Evolutionary conservation across 2,888 invertebrate species (phyloP).

Genomic region (Leucoma salicis): DNA sequence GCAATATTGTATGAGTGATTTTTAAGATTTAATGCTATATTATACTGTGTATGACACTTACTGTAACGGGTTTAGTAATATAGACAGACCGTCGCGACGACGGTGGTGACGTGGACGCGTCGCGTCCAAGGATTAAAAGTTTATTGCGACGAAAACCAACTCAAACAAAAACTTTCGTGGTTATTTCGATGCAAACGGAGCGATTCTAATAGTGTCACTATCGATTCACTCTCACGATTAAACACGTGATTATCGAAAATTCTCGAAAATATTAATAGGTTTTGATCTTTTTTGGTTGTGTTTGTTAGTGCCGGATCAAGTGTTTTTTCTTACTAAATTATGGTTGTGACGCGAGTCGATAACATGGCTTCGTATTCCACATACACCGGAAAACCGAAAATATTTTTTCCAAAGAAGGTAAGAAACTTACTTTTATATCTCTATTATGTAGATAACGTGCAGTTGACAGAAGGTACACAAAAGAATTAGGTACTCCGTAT

Average conservation of each 20-base stretch:
- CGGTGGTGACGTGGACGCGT: slow-evolving; percentile 70
- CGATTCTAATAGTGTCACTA: slow-evolving; percentile 53
- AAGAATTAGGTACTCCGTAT: slow-evolving; percentile 9
- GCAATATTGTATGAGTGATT: slow-evolving; percentile 63
- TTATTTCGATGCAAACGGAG: slow-evolving; percentile 51
- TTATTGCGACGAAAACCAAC: slow-evolving; percentile 70
- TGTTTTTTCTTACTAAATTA: slow-evolving; percentile 70
- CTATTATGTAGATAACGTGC: slow-evolving; percentile 17
- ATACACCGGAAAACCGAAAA: slow-evolving; percentile 78
- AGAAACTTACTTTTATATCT: slow-evolving; percentile 34
- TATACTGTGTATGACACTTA: slow-evolving; percentile 47
- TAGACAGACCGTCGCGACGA: slow-evolving; percentile 46
- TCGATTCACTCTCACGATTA: slow-evolving; percentile 46
- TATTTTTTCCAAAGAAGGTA: slow-evolving; percentile 79
- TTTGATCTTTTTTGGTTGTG: slow-evolving; percentile 54
- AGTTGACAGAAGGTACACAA: slow-evolving; percentile 30
- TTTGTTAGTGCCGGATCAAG: slow-evolving; percentile 58
- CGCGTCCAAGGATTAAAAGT: slow-evolving; percentile 68
- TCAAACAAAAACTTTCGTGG: slow-evolving; percentile 64
- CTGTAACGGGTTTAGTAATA: slow-evolving; percentile 36
- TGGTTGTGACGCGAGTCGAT: slow-evolving; percentile 78
- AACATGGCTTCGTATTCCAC: slow-evolving; percentile 79
- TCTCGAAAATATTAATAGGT: slow-evolving; percentile 61
- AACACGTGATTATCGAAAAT: slow-evolving; percentile 70
- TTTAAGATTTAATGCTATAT: slow-evolving; percentile 48